Evolutionary conservation across 1,140 invertebrate species (phyloP).

Genomic region (Drosophila equinoxialis): DNA sequence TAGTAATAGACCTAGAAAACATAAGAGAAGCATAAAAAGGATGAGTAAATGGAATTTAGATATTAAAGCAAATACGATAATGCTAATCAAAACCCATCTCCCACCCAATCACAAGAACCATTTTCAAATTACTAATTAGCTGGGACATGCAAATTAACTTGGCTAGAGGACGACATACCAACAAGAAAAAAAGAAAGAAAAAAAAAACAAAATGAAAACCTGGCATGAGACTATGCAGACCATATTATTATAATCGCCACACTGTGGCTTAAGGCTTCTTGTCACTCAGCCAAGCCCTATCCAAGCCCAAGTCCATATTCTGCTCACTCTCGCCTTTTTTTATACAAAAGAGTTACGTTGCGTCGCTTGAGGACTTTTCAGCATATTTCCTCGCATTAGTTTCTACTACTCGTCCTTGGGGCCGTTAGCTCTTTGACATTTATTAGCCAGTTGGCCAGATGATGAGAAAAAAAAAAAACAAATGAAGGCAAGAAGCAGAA

Average conservation of each 20-base stretch:
- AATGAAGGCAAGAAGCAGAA: slow-evolving; percentile 30
- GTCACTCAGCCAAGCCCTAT: slow-evolving; percentile 23
- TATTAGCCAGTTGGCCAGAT: slow-evolving; percentile 69
- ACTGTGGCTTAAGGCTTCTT: slow-evolving; percentile 39
- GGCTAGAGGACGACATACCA: slow-evolving; percentile 54
- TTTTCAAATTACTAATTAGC: slow-evolving; percentile 65
- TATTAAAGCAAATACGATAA: slow-evolving; percentile 61
- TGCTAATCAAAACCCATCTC: slow-evolving; percentile 60
- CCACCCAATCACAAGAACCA: slow-evolving; percentile 14
- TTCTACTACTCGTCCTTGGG: slow-evolving; percentile 43
- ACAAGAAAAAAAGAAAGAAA: slow-evolving; percentile 20
- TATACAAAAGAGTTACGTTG: slow-evolving; percentile 37
- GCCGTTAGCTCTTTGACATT: slow-evolving; percentile 76
- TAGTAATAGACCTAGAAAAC: slow-evolving; percentile 91
- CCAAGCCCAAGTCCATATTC: background rate
- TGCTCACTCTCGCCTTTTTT: background rate
- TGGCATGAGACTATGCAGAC: slow-evolving; percentile 52
- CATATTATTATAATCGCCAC: slow-evolving; percentile 75
- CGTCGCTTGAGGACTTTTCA: slow-evolving; percentile 29
- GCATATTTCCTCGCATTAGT: slow-evolving; percentile 38
- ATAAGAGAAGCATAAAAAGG: slow-evolving; percentile 28
- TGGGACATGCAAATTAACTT: slow-evolving; percentile 76
- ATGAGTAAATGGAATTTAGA: slow-evolving; percentile 53
- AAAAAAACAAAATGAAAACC: slow-evolving; percentile 27
- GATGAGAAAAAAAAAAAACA: slow-evolving; percentile 36